Base-by-base conservation (phyloP, 1,140 invertebrate genomes). In the Oedothorax gibbosus region DNA sequence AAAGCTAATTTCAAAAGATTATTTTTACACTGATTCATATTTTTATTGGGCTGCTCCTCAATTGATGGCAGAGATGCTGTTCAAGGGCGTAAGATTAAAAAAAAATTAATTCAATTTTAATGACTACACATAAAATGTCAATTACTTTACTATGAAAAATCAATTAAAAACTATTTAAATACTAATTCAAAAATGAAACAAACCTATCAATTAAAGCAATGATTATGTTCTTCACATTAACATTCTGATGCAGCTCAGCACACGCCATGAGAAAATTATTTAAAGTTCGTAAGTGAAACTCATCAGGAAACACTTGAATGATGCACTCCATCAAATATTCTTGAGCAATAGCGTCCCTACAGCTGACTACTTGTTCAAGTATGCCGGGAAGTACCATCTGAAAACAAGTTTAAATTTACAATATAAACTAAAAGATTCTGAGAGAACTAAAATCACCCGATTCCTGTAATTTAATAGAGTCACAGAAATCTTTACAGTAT, bases 321-420 rank as follows among this genome's bases (percentile, higher is more conserved):
- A 99, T 97, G 90, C 98, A 99, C 90, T 99, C 98, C 98, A 99
- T 99, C 9, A 99, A 92, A 91, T 99, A 99, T 91, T 99, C 98
- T 90, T 99, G 99, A 4, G 99, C 98, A 87, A 99, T 99, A 4
- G 98, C 95, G 92, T 99, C 99, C 87, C 96, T 92, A 90, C 99
- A 99, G 89, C 97, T 99, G 11, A 99, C 98, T 49, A 97, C 96
- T 91, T 99, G 98, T 89, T 99, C 97, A 88, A 99, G 91, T 88
- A 98, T 96, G 8, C 96, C 96, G 14, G 97, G 96, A 66, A 98
- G 90, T 80, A 98, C 96, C 20, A 94, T 91, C 92, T 93, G 87
- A 35, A 89, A 68, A 81, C 54, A 18, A 65, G n/a, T 57, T 49
- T 11, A 68, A 68, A 49, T 21, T 51, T 54, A 7, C 21, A 69